Percentiles rank a stretch among this genome's conserved stretches.
phyloP scores from a whole-genome alignment of 2,888 invertebrate genomes.

The Caenorhabditis sp. region DNA sequence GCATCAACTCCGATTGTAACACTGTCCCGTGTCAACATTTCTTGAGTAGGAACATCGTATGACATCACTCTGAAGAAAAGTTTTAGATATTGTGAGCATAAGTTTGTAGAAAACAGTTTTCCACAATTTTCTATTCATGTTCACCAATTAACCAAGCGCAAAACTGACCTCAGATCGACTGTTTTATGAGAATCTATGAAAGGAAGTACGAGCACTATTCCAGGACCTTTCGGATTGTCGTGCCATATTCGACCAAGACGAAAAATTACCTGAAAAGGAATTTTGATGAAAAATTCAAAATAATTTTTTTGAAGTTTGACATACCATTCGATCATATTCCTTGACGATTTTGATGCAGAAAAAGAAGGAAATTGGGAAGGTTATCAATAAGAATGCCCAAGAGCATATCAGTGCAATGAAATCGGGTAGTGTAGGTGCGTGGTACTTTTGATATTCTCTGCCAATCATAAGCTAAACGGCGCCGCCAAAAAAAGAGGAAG shows the following conservation, averaged over 20 bases:
- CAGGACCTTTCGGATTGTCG: conserved; percentile 79
- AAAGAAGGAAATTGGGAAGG: conserved; percentile 82
- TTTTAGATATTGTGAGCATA: too few relatives aligned
- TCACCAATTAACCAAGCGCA: neutral
- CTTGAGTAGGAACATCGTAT: conserved; percentile 84
- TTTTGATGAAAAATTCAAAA: neutral
- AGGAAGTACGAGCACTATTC: conserved; percentile 79
- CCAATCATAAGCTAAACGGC: conserved; percentile 45
- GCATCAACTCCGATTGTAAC: conserved; percentile 83
- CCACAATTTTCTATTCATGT: too few relatives aligned
- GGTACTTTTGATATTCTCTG: conserved; percentile 46
- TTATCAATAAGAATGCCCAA: conserved; percentile 79
- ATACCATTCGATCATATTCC: conserved; percentile 83
- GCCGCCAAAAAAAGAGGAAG: neutral
- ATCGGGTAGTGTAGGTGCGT: conserved; percentile 45
- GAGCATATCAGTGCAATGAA: conserved; percentile 58
- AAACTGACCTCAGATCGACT: conserved; percentile 67
- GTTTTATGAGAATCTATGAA: conserved; percentile 77
- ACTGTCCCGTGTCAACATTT: conserved; percentile 83
- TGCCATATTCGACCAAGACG: conserved; percentile 79
- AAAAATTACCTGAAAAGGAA: conserved; percentile 77
- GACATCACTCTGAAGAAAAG: conserved; percentile 81
- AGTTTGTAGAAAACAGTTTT: too few relatives aligned
- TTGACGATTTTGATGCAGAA: conserved; percentile 81
- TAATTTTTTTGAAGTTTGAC: conserved; percentile 1